Evolutionary conservation across 2,888 invertebrate species (phyloP).

Genomic region (Hipparchia semele): DNA sequence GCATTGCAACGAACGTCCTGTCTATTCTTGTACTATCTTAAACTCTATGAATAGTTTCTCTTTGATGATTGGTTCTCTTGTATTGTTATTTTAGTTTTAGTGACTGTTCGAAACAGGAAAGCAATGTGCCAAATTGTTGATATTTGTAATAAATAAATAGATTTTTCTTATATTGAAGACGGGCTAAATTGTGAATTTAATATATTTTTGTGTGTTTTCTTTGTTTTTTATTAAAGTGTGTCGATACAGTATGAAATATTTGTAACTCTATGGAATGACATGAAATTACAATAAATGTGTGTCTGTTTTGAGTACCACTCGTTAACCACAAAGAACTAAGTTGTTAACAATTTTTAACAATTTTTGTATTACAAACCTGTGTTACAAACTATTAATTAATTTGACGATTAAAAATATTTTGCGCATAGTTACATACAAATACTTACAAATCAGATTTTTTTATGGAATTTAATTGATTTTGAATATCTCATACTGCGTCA

Average conservation of each 20-base stretch:
- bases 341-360: no score
- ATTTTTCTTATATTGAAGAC: constrained; percentile 40
- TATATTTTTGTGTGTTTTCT: constrained; percentile 33
- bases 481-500: constrained; percentile 10
- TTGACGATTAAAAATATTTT: neutral
- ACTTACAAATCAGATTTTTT: neutral
- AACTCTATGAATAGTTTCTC: constrained; percentile 6
- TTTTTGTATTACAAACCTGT: no score
- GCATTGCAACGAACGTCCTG: constrained; percentile 28
- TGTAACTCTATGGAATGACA: neutral
- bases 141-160: constrained; percentile 54
- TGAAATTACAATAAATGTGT: neutral
- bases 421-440: neutral
- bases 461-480: neutral
- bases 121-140: constrained; percentile 78
- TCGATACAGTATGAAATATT: constrained; percentile 17
- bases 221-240: constrained; percentile 29
- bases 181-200: constrained; percentile 34
- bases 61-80: constrained; percentile 38
- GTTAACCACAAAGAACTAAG: no score
- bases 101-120: constrained; percentile 41
- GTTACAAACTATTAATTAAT: neutral
- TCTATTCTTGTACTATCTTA: constrained; percentile 24
- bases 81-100: constrained; percentile 43
- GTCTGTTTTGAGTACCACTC: neutral